A percentile compares a stretch with the other conserved stretches of the same genome.
Evolutionary conservation across 1,140 invertebrate species (phyloP).

Genomic region (Aphis gossypii): DNA sequence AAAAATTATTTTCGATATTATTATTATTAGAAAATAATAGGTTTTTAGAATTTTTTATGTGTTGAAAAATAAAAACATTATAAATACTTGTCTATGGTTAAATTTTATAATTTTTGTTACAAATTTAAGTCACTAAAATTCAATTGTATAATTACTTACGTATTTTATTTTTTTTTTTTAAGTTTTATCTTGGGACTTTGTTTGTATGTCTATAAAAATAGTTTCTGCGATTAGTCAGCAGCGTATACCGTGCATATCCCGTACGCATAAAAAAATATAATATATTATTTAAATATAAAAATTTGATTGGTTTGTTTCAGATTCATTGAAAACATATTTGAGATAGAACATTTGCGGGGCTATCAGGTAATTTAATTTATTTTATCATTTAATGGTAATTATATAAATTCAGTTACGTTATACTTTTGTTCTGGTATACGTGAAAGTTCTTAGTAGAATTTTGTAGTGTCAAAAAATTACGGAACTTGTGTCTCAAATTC

Average conservation of each 20-base stretch:
- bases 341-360: neutral
- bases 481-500: neutral
- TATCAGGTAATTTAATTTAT: conserved; percentile 17
- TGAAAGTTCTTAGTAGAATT: too few species aligned
- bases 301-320: neutral
- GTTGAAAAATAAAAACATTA: neutral
- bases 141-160: neutral
- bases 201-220: neutral
- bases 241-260: too few species aligned
- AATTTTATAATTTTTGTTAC: neutral
- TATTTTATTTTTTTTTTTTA: neutral
- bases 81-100: neutral
- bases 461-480: neutral
- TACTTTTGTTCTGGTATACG: neutral
- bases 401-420: neutral
- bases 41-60: neutral
- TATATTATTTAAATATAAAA: neutral
- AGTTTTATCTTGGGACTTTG: neutral
- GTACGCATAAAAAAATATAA: neutral
- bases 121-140: neutral
- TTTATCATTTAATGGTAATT: neutral
- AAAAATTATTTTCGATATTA: too few species aligned
- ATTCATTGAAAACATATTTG: neutral
- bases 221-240: too few species aligned
- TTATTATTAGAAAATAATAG: neutral